Base-by-base conservation (phyloP, 2,113 vertebrate genomes). In the Mandrillus leucophaeus region DNA sequence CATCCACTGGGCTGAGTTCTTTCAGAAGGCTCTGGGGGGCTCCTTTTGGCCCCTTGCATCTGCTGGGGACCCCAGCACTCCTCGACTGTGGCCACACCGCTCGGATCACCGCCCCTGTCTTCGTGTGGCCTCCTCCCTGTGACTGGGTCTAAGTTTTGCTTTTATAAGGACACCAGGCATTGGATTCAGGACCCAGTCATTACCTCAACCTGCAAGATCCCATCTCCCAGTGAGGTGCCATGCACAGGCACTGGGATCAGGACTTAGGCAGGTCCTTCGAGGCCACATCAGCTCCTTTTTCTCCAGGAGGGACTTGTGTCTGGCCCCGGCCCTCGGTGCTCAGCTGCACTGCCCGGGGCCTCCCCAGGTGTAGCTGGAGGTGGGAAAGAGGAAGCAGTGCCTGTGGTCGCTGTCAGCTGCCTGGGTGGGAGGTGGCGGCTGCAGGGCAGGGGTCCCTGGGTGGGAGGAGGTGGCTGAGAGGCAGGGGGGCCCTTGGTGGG, bases 291-390 rank as follows among this genome's bases (percentile, higher is more conserved):
- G 45, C 76, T 20, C 45, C 27, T 48, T 50, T 50, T 20, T 35
- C 45, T 78, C 76, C 45, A 6, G 14, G 73, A 30, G 14, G 45
- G 45, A 5, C 76, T 79, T 30, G 16, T 7, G 13, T 0, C 43
- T 14, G 25, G 43, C 70, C n/a, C 18, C 0, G 20, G 70, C n/a
- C n/a, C 16, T n/a, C 16, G 0, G 8, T n/a, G 11, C 23, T 25
- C 40, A 14, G 12, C 3, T 7, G 40, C 27, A 14, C 12, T 27
- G 73, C 25, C n/a, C 0, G 2, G 43, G 16, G 43, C 14, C 16
- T 48, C 16, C 1, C 32, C 66, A 18, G 66, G 32, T n/a, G 14
- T 68, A 64, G 27, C 27, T 14, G 27, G 27, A 64, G 66, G 66
- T 17, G 32, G 35, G 32, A 68, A 18, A 35, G 66, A 18, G 32